Conservation (phyloP, 1,140 invertebrate genomes). For the Drosophila elegans region DNA sequence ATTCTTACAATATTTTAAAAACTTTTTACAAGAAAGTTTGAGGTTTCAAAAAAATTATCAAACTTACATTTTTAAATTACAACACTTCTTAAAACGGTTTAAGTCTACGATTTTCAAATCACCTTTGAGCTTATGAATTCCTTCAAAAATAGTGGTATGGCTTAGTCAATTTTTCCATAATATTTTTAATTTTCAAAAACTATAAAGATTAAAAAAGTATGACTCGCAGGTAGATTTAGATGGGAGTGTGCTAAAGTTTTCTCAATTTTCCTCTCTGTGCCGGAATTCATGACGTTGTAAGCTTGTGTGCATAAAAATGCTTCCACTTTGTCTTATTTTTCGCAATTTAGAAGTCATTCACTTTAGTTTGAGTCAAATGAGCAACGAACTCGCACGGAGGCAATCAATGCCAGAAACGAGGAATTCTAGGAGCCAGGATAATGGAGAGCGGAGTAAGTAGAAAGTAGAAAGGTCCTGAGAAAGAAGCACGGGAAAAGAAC, state of each 20-base stretch:
- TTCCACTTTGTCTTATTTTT: constrained; percentile 69
- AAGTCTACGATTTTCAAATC: too few relatives aligned
- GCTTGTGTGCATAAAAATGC: constrained; percentile 40
- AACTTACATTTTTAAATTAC: too few relatives aligned
- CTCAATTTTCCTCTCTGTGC: constrained; percentile 2
- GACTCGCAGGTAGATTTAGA: too few relatives aligned
- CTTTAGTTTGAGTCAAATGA: constrained; percentile 61
- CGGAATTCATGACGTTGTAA: constrained; percentile 2
- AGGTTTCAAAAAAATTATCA: neutral
- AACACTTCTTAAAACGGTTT: too few relatives aligned
- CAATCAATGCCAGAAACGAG: constrained; percentile 63
- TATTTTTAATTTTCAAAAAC: too few relatives aligned
- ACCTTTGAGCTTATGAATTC: too few relatives aligned
- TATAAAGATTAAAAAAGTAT: too few relatives aligned
- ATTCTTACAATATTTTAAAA: neutral
- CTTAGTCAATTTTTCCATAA: too few relatives aligned
- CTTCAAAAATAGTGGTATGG: too few relatives aligned
- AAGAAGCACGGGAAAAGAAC: neutral
- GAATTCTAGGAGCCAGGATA: neutral
- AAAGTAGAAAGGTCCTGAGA: neutral
- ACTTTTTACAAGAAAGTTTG: neutral
- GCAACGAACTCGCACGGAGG: constrained; percentile 67
- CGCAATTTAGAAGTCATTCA: constrained; percentile 76
- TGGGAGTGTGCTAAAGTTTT: neutral
- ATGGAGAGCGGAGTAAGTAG: neutral